phyloP scores from a whole-genome alignment of 2,113 vertebrate species.

The Microcebus griseorufus region DNA sequence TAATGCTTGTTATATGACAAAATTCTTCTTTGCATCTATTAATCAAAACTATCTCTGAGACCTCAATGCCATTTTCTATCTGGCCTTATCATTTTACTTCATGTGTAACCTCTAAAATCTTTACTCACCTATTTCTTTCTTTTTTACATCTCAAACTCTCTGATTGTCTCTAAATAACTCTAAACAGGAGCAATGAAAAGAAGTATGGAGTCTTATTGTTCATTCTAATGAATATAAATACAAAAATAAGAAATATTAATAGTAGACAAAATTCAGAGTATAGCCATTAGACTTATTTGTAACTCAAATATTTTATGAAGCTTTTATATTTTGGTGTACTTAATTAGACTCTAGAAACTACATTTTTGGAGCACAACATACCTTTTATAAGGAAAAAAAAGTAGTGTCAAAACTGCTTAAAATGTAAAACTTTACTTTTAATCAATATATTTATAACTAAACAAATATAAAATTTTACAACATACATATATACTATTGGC shows the following conservation, averaged over 20 bases:
- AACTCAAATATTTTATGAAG: background rate
- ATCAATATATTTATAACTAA: background rate
- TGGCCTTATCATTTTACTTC: background rate
- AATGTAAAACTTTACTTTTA: background rate
- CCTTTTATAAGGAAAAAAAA: background rate
- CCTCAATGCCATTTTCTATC: background rate
- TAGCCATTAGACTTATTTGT: background rate
- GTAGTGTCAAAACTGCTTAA: background rate
- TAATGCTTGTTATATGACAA: background rate
- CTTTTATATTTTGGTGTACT: background rate
- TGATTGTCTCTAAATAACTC: background rate
- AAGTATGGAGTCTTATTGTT: background rate
- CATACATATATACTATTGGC: background rate
- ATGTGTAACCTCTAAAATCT: background rate
- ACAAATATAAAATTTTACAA: background rate
- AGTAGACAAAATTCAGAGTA: background rate
- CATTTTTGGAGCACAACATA: background rate
- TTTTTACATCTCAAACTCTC: background rate
- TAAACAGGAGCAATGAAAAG: background rate
- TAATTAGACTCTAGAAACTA: background rate
- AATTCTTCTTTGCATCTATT: background rate
- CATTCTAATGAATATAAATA: background rate
- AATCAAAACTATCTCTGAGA: background rate
- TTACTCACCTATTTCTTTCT: background rate
- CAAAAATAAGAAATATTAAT: background rate